A percentile compares a stretch with the other conserved stretches of the same genome.
These are phyloP conservation scores for Drosophila sordidula DNA, from an alignment of 2,888 invertebrate genomes.

Conservation along the genomic window DNA sequence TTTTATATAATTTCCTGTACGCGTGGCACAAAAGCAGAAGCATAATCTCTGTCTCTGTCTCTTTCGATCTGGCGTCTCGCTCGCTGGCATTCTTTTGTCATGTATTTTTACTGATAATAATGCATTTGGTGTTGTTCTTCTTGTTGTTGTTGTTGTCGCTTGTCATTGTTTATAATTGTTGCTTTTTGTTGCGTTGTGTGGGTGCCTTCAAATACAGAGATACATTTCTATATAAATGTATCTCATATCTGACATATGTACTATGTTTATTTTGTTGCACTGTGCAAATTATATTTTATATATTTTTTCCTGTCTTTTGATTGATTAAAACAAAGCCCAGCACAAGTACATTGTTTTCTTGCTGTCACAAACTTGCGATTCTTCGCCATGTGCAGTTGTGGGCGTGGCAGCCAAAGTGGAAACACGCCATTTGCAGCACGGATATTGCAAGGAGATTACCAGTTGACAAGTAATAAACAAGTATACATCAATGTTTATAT, in stretches of 20 bases:
- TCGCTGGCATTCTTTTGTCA: constrained; percentile 62
- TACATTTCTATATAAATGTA: constrained; percentile 23
- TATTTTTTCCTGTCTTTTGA: constrained; percentile 36
- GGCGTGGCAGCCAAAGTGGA: constrained; percentile 15
- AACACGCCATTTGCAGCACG: constrained; percentile 6
- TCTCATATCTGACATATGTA: constrained; percentile 31
- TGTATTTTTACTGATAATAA: constrained; percentile 75
- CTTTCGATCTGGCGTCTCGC: background rate
- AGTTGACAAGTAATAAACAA: constrained; percentile 30
- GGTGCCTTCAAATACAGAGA: constrained; percentile 44
- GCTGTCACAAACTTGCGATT: constrained; percentile 11
- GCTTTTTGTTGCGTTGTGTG: constrained; percentile 52
- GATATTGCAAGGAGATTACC: constrained; percentile 8
- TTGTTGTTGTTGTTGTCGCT: constrained; percentile 31
- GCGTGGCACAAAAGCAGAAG: constrained; percentile 75
- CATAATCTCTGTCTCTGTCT: constrained; percentile 53
- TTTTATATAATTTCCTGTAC: constrained; percentile 81
- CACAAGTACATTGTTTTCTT: constrained; percentile 33
- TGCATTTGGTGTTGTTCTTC: constrained; percentile 65
- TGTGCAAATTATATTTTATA: constrained; percentile 25
- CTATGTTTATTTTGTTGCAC: constrained; percentile 14
- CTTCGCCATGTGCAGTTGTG: background rate
- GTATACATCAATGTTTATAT: background rate
- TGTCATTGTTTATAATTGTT: constrained; percentile 74
- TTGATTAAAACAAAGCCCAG: constrained; percentile 46